Conservation (phyloP, 2,888 invertebrate species). For the Chaetogeoica ovagalla region DNA sequence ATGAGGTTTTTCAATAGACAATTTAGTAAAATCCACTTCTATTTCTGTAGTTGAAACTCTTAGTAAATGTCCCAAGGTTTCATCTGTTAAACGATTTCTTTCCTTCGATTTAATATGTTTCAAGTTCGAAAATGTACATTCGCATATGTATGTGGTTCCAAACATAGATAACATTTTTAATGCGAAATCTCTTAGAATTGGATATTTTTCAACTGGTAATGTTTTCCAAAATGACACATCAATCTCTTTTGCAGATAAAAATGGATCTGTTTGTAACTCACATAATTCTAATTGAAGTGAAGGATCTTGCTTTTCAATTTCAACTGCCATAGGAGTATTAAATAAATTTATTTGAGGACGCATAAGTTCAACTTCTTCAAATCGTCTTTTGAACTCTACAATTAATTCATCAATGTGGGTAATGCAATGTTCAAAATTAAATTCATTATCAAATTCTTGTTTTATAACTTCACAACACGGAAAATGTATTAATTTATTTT, state of each 20-base stretch:
- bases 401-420: conserved; percentile 12
- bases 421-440: not conserved
- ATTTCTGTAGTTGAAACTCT: not conserved
- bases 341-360: not conserved
- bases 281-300: not conserved
- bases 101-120: no score
- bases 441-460: not conserved
- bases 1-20: not conserved
- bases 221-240: no score
- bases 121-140: no score
- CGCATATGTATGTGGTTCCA: no score
- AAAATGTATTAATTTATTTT: no score
- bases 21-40: conserved; percentile 2
- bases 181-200: no score
- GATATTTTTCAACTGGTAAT: no score
- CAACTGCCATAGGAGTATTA: conserved; percentile 5
- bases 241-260: not conserved
- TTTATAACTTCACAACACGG: no score
- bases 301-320: not conserved
- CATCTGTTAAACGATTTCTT: not conserved
- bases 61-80: not conserved
- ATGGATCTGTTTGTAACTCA: not conserved
- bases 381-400: conserved; percentile 17
- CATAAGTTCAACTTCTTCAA: conserved; percentile 17
- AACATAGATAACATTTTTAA: no score